Percentiles rank a stretch among this genome's conserved stretches.
phyloP scores from a whole-genome alignment of 1,140 invertebrate genomes.

The Microplitis demolitor region DNA sequence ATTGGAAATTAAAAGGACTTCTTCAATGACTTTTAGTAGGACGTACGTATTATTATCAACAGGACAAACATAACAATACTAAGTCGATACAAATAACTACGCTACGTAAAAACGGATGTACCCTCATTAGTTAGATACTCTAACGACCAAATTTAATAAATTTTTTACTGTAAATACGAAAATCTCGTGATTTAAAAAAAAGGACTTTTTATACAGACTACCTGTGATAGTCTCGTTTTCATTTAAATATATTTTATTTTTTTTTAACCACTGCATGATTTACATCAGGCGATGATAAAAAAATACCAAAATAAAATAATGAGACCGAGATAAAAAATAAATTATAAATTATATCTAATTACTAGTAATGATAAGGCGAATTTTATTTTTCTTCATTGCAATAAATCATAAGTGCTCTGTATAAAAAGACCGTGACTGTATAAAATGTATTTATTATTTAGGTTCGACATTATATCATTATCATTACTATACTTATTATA shows the following conservation, averaged over 20 bases:
- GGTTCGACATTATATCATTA: slow-evolving; percentile 54
- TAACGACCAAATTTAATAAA: slow-evolving; percentile 54
- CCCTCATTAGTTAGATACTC: slow-evolving; percentile 50
- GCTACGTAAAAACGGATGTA: slow-evolving; percentile 49
- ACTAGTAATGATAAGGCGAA: neutral
- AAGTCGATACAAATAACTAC: slow-evolving; percentile 38
- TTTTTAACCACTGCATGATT: neutral
- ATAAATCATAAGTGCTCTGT: slow-evolving; percentile 53
- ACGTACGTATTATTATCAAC: neutral
- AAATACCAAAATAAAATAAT: too few relatives aligned
- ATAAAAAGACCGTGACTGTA: slow-evolving; percentile 58
- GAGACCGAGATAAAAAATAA: too few relatives aligned
- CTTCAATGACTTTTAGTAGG: neutral
- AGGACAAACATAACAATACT: neutral
- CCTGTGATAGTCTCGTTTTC: slow-evolving; percentile 22
- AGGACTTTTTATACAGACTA: slow-evolving; percentile 54
- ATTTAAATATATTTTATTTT: neutral
- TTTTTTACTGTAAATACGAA: slow-evolving; percentile 63
- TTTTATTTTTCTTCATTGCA: neutral
- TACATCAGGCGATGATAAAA: too few relatives aligned
- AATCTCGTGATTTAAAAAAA: slow-evolving; percentile 55
- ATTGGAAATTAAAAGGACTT: neutral
- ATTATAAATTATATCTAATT: neutral
- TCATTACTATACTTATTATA: slow-evolving; percentile 43
- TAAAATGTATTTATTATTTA: slow-evolving; percentile 64